These are phyloP conservation scores for Pagetopsis macropterus DNA, from an alignment of 2,797 vertebrate genomes.

Conservation along the genomic window DNA sequence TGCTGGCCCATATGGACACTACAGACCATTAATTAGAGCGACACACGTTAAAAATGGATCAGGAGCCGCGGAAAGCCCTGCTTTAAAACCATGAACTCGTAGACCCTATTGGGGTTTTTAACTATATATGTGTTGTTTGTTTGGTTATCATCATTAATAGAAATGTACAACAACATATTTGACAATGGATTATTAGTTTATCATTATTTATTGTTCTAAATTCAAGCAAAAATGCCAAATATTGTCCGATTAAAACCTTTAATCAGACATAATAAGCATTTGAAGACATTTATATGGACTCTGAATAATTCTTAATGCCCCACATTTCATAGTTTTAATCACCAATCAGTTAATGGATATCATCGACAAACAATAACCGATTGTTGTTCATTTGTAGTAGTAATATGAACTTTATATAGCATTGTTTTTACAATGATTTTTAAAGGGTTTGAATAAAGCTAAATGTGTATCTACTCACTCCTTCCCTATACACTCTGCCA, in stretches of 20 bases:
- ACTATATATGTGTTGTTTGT: slow-evolving; percentile 9
- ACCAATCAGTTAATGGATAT: no score
- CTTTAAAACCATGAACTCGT: slow-evolving; percentile 26
- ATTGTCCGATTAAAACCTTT: neutral
- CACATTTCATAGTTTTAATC: neutral
- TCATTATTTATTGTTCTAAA: neutral
- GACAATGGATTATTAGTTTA: neutral
- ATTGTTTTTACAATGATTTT: neutral
- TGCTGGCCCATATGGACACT: slow-evolving; percentile 68
- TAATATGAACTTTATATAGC: neutral
- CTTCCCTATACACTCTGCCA: neutral
- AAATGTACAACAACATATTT: neutral
- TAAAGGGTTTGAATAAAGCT: neutral
- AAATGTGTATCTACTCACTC: neutral
- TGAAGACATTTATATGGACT: neutral
- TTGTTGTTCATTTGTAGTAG: neutral
- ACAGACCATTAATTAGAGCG: slow-evolving; percentile 69
- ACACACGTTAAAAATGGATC: slow-evolving; percentile 68
- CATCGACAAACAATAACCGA: no score
- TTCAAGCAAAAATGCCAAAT: neutral
- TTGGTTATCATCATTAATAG: neutral
- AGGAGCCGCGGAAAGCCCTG: slow-evolving; percentile 27
- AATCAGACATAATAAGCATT: neutral
- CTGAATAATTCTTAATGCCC: neutral
- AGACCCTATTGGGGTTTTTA: slow-evolving; percentile 8